These are phyloP conservation scores for Gallinago stenura DNA, from an alignment of 2,797 vertebrate genomes.

Conservation along the genomic window DNA sequence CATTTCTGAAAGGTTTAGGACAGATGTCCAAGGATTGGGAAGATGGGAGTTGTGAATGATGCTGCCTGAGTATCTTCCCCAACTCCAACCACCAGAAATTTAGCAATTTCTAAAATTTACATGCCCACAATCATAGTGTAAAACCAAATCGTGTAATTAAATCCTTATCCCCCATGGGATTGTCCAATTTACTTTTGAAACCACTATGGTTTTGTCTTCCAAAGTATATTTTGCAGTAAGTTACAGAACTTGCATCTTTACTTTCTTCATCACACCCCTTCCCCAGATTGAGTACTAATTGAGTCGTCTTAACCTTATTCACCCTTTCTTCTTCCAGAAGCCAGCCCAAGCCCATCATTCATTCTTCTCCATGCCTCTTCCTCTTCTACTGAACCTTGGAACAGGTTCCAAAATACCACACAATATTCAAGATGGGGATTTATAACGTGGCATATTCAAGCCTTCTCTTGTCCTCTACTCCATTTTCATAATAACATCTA, in stretches of 20 bases:
- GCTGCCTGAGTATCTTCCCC: background rate
- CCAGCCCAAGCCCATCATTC: background rate
- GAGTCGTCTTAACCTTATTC: background rate
- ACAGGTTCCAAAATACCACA: background rate
- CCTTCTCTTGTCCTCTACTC: background rate
- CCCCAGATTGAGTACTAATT: background rate
- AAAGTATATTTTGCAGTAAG: background rate
- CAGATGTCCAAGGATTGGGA: background rate
- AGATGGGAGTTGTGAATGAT: background rate
- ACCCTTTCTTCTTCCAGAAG: background rate
- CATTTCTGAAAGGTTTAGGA: background rate
- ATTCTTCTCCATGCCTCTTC: background rate
- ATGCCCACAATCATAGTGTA: background rate
- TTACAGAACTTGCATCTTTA: background rate
- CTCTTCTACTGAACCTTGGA: background rate
- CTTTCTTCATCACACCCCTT: background rate
- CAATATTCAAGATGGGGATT: background rate
- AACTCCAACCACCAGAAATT: background rate
- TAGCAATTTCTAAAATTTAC: background rate
- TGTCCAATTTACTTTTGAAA: background rate
- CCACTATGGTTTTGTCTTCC: background rate
- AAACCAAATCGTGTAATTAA: background rate
- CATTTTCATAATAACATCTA: background rate
- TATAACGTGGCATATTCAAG: background rate
- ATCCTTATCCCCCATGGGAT: background rate